phyloP scores from a whole-genome alignment of 2,797 vertebrate genomes.

The Lepilemur ruficaudatus region DNA sequence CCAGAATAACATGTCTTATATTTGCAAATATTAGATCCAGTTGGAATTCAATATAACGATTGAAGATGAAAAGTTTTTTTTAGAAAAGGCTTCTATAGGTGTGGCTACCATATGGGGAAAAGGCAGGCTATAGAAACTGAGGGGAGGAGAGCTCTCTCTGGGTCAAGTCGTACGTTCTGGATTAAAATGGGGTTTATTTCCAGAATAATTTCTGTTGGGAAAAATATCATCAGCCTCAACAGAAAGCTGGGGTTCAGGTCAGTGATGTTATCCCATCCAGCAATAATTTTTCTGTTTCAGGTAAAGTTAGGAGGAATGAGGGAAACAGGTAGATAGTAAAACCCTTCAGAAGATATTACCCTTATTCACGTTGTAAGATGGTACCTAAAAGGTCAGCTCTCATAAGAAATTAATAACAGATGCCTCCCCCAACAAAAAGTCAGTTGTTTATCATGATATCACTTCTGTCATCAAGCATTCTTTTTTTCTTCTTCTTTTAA shows the following conservation, averaged over 20 bases:
- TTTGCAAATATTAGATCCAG: slow-evolving; percentile 28
- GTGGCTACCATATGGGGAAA: neutral
- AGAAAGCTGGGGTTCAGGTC: neutral
- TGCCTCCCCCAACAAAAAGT: neutral
- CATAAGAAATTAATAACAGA: neutral
- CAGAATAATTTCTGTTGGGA: neutral
- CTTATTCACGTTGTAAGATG: neutral
- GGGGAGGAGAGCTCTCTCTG: neutral
- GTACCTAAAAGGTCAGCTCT: neutral
- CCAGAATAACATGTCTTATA: neutral
- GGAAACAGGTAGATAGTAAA: neutral
- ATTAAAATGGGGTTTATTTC: neutral
- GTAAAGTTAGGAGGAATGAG: neutral
- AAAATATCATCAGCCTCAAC: neutral
- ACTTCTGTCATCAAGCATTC: neutral
- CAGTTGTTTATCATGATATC: neutral
- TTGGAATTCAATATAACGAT: neutral
- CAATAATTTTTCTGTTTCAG: neutral
- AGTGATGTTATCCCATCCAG: neutral
- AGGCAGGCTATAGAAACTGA: neutral
- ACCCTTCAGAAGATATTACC: neutral
- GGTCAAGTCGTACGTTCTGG: neutral
- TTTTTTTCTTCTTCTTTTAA: too few species aligned
- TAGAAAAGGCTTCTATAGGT: neutral
- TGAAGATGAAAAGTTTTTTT: slow-evolving; percentile 9